Percentiles rank a stretch among this genome's conserved stretches.
Evolutionary conservation across 35 echinoderm and acorn worm species (phyloP).

Genomic region (Strongylocentrotus purpuratus): DNA sequence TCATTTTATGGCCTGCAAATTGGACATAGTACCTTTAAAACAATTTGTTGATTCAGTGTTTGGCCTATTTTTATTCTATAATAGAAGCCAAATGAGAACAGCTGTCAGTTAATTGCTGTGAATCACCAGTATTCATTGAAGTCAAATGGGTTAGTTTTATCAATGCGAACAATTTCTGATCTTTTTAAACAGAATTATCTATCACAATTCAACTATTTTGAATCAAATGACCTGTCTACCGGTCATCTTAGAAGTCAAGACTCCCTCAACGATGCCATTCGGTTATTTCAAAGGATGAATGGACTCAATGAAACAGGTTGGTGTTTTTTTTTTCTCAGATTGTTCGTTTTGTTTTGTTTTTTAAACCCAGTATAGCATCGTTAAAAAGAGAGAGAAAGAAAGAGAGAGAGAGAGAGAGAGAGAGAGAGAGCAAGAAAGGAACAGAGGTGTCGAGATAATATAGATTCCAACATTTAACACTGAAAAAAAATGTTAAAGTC

Average conservation of each 20-base stretch:
- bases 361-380: neutral
- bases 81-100: no score
- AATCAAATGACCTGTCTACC: neutral
- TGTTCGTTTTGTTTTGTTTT: neutral
- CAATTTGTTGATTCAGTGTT: no score
- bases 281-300: conserved; percentile 26
- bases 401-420: neutral
- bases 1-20: no score
- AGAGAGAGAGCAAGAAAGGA: neutral
- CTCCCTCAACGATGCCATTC: neutral
- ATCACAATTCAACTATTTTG: neutral
- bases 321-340: neutral
- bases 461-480: neutral
- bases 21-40: no score
- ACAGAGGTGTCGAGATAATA: neutral
- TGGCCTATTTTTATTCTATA: no score
- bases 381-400: neutral
- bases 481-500: neutral
- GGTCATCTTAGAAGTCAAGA: conserved; percentile 17
- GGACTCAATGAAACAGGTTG: conserved; percentile 30
- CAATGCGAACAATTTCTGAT: no score
- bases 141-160: no score
- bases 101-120: no score
- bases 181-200: conserved; percentile 22
- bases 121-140: no score